Conservation (phyloP, 2,797 vertebrate genomes). For the Varecia variegata region DNA sequence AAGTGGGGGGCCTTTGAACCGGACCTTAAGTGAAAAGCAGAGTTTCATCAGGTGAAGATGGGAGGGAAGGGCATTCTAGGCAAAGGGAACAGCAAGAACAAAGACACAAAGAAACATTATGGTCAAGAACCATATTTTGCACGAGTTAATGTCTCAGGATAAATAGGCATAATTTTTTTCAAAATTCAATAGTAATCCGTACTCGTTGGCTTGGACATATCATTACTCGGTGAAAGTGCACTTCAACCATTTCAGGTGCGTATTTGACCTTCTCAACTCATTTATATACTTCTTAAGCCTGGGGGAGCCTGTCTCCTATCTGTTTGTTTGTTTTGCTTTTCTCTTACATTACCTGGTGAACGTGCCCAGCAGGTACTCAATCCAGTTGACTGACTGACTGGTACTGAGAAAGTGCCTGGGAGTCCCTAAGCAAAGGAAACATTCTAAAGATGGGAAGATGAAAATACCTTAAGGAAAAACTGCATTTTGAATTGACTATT, state of each 20-base stretch:
- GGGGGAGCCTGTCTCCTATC: background rate
- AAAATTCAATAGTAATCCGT: background rate
- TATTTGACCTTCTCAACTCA: background rate
- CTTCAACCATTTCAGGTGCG: background rate
- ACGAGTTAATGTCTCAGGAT: background rate
- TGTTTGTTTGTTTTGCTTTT: slow-evolving; percentile 5
- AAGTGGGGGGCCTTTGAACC: background rate
- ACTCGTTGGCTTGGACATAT: background rate
- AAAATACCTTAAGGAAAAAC: slow-evolving; percentile 5
- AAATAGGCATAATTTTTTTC: background rate
- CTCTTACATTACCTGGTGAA: background rate
- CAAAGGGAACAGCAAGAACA: background rate
- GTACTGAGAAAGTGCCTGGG: background rate
- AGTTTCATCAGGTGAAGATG: slow-evolving; percentile 17
- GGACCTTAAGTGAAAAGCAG: background rate
- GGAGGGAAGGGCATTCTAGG: background rate
- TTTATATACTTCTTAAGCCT: background rate
- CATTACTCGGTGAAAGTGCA: background rate
- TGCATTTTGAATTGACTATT: slow-evolving; percentile 3
- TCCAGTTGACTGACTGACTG: background rate
- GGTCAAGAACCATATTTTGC: background rate
- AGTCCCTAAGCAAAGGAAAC: background rate
- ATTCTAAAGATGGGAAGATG: slow-evolving; percentile 14
- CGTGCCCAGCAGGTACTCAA: background rate
- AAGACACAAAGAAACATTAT: background rate